These are phyloP conservation scores for Anguilla obscura DNA, from an alignment of 2,797 vertebrate genomes.

Conservation along the genomic window DNA sequence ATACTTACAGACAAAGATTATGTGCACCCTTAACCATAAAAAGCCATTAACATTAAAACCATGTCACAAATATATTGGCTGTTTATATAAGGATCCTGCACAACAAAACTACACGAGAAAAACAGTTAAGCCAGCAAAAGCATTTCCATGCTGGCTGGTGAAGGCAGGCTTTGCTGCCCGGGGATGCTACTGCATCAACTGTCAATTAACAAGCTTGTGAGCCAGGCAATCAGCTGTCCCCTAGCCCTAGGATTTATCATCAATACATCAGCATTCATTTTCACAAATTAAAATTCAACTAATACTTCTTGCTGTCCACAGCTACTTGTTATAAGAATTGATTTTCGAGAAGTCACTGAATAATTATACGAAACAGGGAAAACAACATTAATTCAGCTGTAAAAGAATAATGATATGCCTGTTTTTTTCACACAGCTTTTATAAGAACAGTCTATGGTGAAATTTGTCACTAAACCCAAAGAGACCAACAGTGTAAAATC, in stretches of 20 bases:
- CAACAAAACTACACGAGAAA: not conserved
- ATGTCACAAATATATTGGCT: not conserved
- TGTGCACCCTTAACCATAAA: not conserved
- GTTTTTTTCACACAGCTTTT: not conserved
- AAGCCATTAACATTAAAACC: not conserved
- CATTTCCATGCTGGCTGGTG: not conserved
- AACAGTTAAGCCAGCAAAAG: not conserved
- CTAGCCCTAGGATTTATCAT: not conserved
- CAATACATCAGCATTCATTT: not conserved
- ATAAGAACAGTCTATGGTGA: not conserved
- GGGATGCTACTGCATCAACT: not conserved
- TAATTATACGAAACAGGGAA: slow-evolving; percentile 3
- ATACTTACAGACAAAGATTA: not conserved
- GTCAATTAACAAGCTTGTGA: slow-evolving; percentile 15
- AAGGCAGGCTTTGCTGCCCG: not conserved
- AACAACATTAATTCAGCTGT: slow-evolving; percentile 8
- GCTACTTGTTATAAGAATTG: slow-evolving; percentile 9
- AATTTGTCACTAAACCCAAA: not conserved
- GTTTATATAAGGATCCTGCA: not conserved
- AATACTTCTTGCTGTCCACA: not conserved
- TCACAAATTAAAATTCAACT: slow-evolving; percentile 21
- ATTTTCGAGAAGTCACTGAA: slow-evolving; percentile 13
- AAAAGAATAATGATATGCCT: not conserved
- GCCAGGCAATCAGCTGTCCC: slow-evolving; percentile 10
- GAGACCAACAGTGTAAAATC: not conserved